Conservation (phyloP, 2,113 vertebrate genomes). For the Grantiella picta region DNA sequence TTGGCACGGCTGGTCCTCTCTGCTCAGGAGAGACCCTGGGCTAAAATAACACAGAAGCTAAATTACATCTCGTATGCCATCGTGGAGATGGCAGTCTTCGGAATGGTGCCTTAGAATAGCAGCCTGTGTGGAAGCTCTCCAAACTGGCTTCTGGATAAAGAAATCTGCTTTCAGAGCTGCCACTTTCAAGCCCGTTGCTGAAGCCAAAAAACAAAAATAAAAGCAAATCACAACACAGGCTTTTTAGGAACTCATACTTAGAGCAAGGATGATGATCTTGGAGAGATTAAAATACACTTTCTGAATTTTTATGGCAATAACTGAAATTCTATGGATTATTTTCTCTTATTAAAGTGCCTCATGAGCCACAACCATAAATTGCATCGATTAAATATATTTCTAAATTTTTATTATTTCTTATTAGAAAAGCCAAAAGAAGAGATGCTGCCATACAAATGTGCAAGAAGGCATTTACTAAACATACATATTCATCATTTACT, state of each 20-base stretch:
- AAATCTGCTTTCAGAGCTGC: slow-evolving; percentile 71
- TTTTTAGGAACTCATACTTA: slow-evolving; percentile 45
- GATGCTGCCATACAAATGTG: neutral
- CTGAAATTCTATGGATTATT: neutral
- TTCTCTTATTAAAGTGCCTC: neutral
- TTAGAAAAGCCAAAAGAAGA: neutral
- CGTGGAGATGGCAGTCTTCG: slow-evolving; percentile 54
- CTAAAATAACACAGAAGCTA: slow-evolving; percentile 34
- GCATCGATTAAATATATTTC: neutral
- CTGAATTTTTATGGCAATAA: neutral
- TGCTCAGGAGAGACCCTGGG: slow-evolving; percentile 53
- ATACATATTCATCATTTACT: neutral
- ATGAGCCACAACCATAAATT: neutral
- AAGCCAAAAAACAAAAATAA: slow-evolving; percentile 64
- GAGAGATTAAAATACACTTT: neutral
- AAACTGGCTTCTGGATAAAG: slow-evolving; percentile 77
- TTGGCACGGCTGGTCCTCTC: slow-evolving; percentile 30
- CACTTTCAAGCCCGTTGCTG: slow-evolving; percentile 63
- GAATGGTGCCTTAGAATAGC: slow-evolving; percentile 48
- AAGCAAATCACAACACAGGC: slow-evolving; percentile 43
- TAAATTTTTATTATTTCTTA: neutral
- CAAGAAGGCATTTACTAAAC: neutral
- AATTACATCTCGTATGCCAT: slow-evolving; percentile 39
- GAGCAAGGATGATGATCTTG: neutral
- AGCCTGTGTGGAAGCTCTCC: slow-evolving; percentile 64